phyloP scores from a whole-genome alignment of 2,797 vertebrate species.

The Eulemur mongoz region DNA sequence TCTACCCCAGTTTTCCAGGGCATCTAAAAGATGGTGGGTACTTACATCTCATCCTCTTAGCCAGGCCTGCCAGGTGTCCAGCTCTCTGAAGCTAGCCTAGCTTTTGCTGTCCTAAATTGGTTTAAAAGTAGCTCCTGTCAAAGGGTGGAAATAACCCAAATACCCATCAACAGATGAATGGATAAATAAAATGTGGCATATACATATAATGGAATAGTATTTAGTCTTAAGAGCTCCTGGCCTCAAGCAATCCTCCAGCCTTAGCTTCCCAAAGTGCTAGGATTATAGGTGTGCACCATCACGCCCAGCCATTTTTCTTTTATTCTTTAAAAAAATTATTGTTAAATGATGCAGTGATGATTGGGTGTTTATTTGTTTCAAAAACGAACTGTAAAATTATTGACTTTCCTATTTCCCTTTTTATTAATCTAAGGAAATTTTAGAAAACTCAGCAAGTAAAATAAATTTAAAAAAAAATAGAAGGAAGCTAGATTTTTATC shows the following conservation, averaged over 20 bases:
- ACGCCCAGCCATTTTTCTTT: not conserved
- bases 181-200: not conserved
- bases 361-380: not conserved
- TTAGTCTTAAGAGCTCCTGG: not conserved
- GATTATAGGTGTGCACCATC: not conserved
- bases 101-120: not conserved
- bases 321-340: not conserved
- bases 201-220: not conserved
- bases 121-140: not conserved
- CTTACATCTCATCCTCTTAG: not conserved
- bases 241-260: not conserved
- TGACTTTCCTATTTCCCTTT: not conserved
- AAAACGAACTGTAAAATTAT: not conserved
- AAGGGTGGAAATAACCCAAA: not conserved
- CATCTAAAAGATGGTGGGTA: too few relatives aligned
- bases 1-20: not conserved
- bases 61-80: not conserved
- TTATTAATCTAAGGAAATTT: not conserved
- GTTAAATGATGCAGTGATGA: not conserved
- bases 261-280: not conserved
- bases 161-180: not conserved
- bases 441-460: not conserved
- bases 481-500: constrained; percentile 25
- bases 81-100: not conserved
- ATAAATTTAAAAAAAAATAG: not conserved